Evolutionary conservation across 2,888 invertebrate genomes (phyloP), one percentile per base, ranked within the genome.

Genomic region (Tuta absoluta): DNA sequence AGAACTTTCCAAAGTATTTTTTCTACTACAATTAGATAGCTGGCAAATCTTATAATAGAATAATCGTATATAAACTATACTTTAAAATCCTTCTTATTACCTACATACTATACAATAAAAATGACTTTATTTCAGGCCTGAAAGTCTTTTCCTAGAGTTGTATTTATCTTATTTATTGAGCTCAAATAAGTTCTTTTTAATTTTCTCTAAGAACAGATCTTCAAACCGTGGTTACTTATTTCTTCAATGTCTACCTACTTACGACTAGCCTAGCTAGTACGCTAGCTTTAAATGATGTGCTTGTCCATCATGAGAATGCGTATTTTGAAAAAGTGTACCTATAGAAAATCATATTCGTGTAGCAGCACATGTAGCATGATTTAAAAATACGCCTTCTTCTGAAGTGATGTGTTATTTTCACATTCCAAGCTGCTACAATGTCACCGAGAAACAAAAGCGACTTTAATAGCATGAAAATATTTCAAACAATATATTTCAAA

Each of bases 281-380:
- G 49, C 17, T 61, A 59, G 17, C 70, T 80, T 74, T 78, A 33
- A 33, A 33, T 33, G 4, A 4, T 33, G 4, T 33, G 4, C n/a
- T n/a, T n/a, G n/a, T n/a, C n/a, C n/a, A n/a, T n/a, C n/a, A n/a
- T n/a, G n/a, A n/a, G n/a, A n/a, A n/a, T n/a, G n/a, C n/a, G n/a
- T n/a, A n/a, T n/a, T n/a, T n/a, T n/a, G n/a, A n/a, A n/a, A n/a
- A n/a, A n/a, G n/a, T n/a, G n/a, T n/a, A n/a, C n/a, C n/a, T n/a
- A n/a, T n/a, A n/a, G n/a, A n/a, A n/a, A n/a, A n/a, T n/a, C n/a
- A n/a, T n/a, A n/a, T n/a, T n/a, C n/a, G n/a, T n/a, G n/a, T n/a
- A n/a, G n/a, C n/a, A n/a, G n/a, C n/a, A n/a, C n/a, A n/a, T n/a
- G n/a, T n/a, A n/a, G n/a, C n/a, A n/a, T n/a, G n/a, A n/a, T n/a